Evolutionary conservation across 2,113 vertebrate genomes (phyloP).

Genomic region (Gasterosteus nipponicus): DNA sequence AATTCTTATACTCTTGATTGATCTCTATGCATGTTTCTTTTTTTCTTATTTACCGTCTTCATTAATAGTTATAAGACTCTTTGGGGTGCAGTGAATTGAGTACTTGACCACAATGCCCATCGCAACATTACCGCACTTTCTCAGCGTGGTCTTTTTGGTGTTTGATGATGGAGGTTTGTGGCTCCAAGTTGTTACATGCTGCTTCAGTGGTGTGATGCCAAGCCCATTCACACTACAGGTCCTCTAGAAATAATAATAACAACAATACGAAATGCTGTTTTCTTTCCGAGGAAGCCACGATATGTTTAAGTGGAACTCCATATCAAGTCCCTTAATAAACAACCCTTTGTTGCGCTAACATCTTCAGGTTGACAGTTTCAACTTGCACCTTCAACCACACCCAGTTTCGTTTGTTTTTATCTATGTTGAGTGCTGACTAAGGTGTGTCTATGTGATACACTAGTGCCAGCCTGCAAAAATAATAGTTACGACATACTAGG

Average conservation of each 20-base stretch:
- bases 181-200: constrained; percentile 84
- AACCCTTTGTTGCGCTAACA: constrained; percentile 7
- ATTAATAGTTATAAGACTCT: constrained; percentile 9
- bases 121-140: constrained; percentile 66
- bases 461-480: constrained; percentile 18
- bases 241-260: constrained; percentile 24
- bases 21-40: constrained; percentile 65
- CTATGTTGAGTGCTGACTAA: constrained; percentile 21
- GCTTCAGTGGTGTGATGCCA: constrained; percentile 91
- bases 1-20: constrained; percentile 15
- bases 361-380: constrained; percentile 32
- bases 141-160: constrained; percentile 54
- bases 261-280: constrained; percentile 4
- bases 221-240: constrained; percentile 80
- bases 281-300: not conserved
- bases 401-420: constrained; percentile 24
- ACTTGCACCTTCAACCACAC: constrained; percentile 33
- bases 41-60: constrained; percentile 24
- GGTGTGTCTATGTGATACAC: constrained; percentile 32
- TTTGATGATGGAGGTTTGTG: constrained; percentile 76
- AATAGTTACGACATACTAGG: constrained; percentile 28
- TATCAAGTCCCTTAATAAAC: constrained; percentile 1
- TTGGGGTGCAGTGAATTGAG: constrained; percentile 75
- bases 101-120: constrained; percentile 79
- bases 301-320: constrained; percentile 7